A percentile compares a stretch with the other conserved stretches of the same genome.
These are phyloP conservation scores for Kryptopterus vitreolus DNA, from an alignment of 2,797 vertebrate species.

Conservation along the genomic window DNA sequence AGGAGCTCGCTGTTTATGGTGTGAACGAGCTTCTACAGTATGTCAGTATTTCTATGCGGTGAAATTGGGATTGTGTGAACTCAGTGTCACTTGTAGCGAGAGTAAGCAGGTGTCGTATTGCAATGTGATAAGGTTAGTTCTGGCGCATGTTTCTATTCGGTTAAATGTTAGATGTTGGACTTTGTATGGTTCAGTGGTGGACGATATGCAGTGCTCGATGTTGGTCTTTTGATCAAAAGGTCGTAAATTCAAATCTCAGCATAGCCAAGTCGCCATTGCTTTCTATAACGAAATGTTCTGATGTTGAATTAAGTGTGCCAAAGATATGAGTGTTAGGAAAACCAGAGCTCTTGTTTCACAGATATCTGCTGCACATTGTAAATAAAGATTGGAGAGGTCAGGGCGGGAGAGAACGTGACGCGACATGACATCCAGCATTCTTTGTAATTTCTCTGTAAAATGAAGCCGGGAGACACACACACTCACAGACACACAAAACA, in stretches of 20 bases:
- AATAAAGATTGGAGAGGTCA: neutral
- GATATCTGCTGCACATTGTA: neutral
- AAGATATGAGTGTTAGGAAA: neutral
- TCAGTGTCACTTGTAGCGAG: neutral
- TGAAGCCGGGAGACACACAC: neutral
- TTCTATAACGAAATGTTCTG: too few relatives aligned
- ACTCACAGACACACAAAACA: neutral
- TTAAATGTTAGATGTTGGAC: too few relatives aligned
- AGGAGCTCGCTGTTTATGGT: neutral
- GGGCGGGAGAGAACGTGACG: too few relatives aligned
- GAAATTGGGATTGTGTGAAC: neutral
- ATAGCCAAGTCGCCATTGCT: too few relatives aligned
- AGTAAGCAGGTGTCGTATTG: neutral
- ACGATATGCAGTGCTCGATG: too few relatives aligned
- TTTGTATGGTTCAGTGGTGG: too few relatives aligned
- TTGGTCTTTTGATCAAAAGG: too few relatives aligned
- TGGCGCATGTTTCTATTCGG: too few relatives aligned
- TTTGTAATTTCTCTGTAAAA: neutral
- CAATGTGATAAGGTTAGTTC: too few relatives aligned
- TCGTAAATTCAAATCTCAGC: too few relatives aligned
- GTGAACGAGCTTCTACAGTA: neutral
- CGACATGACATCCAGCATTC: neutral
- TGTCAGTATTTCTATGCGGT: neutral
- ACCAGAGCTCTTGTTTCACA: neutral
- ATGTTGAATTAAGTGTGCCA: neutral